These are phyloP conservation scores for Tragelaphus buxtoni DNA, from an alignment of 2,113 vertebrate species.

Conservation along the genomic window DNA sequence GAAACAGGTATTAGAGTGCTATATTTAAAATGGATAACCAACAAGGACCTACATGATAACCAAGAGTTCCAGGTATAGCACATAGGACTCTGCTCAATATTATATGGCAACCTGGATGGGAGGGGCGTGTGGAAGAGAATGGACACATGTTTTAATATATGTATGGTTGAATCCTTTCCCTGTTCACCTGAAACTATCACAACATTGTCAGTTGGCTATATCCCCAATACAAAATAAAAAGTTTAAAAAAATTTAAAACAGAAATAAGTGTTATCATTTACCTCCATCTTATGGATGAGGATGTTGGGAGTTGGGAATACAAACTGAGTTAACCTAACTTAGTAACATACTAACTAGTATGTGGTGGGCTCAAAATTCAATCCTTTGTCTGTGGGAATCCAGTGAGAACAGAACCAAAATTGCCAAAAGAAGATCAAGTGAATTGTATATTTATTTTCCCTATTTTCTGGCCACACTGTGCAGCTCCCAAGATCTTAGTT, in stretches of 20 bases:
- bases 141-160: neutral
- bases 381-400: neutral
- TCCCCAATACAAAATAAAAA: neutral
- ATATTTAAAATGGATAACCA: neutral
- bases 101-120: neutral
- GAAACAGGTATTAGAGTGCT: neutral
- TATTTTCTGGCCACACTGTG: neutral
- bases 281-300: neutral
- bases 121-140: neutral
- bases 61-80: neutral
- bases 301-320: neutral
- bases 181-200: neutral
- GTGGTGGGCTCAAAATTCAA: neutral
- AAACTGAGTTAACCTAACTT: neutral
- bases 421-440: neutral
- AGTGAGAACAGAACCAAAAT: neutral
- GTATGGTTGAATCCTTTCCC: neutral
- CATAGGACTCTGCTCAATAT: neutral
- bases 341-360: neutral
- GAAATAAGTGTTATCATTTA: neutral
- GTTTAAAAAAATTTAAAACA: rapidly evolving
- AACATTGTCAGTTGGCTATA: neutral
- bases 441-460: rapidly evolving
- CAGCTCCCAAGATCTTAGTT: neutral
- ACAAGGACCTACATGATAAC: neutral